These are phyloP conservation scores for Xenops minutus DNA, from an alignment of 2,797 vertebrate genomes.

Conservation along the genomic window DNA sequence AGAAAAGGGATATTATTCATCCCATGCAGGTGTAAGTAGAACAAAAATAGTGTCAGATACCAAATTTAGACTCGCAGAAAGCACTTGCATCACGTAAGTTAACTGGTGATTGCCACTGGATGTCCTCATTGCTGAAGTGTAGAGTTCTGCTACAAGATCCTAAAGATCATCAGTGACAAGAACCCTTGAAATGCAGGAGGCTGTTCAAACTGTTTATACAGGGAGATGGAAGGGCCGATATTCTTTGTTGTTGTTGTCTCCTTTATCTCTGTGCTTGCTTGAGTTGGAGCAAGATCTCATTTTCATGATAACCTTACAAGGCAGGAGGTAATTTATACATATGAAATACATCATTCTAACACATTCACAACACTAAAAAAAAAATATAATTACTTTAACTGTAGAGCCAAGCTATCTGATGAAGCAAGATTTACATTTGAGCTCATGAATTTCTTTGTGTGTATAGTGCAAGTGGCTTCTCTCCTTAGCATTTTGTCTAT, in stretches of 20 bases:
- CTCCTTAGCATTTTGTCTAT: not conserved
- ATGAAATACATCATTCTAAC: slow-evolving; percentile 25
- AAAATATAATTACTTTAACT: slow-evolving; percentile 22
- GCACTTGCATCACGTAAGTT: not conserved
- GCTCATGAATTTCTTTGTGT: slow-evolving; percentile 9
- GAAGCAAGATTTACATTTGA: slow-evolving; percentile 17
- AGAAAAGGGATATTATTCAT: slow-evolving; percentile 42
- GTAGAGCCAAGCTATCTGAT: slow-evolving; percentile 18
- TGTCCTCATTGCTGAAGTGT: slow-evolving; percentile 67
- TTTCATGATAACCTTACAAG: slow-evolving; percentile 36
- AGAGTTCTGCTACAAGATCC: slow-evolving; percentile 40
- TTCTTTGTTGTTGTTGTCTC: slow-evolving; percentile 33
- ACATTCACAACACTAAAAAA: not conserved
- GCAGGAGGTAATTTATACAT: slow-evolving; percentile 44
- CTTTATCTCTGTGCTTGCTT: slow-evolving; percentile 42
- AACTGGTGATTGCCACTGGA: slow-evolving; percentile 66
- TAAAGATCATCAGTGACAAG: slow-evolving; percentile 59
- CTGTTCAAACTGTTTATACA: slow-evolving; percentile 38
- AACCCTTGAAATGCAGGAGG: slow-evolving; percentile 39
- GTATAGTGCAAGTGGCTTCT: not conserved
- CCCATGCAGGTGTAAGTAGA: slow-evolving; percentile 8
- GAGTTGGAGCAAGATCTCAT: slow-evolving; percentile 30
- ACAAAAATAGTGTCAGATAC: slow-evolving; percentile 38
- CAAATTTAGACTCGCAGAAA: slow-evolving; percentile 18
- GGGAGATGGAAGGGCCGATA: slow-evolving; percentile 25